Percentiles rank a stretch among this genome's conserved stretches.
These are phyloP conservation scores for Remorina albescens DNA, from an alignment of 2,797 vertebrate genomes.

Conservation along the genomic window DNA sequence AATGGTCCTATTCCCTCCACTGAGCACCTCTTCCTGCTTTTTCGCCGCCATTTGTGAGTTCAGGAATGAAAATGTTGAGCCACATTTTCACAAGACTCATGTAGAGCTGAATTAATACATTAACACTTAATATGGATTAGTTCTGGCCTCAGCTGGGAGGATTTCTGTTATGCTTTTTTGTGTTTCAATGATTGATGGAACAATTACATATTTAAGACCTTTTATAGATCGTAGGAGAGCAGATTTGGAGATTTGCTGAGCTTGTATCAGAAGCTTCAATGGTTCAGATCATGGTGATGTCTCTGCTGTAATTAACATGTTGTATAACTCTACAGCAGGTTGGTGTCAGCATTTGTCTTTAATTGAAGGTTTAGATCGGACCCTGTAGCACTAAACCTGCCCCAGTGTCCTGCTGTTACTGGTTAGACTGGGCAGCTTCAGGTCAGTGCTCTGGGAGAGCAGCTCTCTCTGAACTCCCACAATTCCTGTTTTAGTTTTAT, in stretches of 20 bases:
- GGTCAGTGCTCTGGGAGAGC: neutral
- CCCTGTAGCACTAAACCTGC: neutral
- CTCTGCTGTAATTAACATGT: too few species aligned
- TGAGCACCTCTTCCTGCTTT: constrained; percentile 43
- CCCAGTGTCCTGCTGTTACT: neutral
- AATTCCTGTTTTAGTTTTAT: constrained; percentile 42
- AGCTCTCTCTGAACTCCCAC: constrained; percentile 25
- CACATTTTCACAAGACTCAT: neutral
- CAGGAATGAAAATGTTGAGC: neutral
- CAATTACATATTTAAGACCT: too few species aligned
- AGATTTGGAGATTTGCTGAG: constrained; percentile 6
- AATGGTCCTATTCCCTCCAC: constrained; percentile 12
- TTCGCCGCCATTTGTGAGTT: neutral
- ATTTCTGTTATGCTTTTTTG: too few species aligned
- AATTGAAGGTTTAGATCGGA: too few species aligned
- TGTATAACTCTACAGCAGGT: too few species aligned
- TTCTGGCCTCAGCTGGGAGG: too few species aligned
- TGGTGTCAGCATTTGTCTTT: too few species aligned
- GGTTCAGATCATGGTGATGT: neutral
- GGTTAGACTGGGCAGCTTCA: neutral
- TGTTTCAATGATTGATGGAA: neutral
- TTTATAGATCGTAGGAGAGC: constrained; percentile 8
- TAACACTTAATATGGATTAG: too few species aligned
- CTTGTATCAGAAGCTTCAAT: neutral
- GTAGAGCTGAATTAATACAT: neutral